A percentile compares a stretch with the other conserved stretches of the same genome.
Conservation (phyloP, 2,888 invertebrate genomes). For the Diarsia brunnea region DNA sequence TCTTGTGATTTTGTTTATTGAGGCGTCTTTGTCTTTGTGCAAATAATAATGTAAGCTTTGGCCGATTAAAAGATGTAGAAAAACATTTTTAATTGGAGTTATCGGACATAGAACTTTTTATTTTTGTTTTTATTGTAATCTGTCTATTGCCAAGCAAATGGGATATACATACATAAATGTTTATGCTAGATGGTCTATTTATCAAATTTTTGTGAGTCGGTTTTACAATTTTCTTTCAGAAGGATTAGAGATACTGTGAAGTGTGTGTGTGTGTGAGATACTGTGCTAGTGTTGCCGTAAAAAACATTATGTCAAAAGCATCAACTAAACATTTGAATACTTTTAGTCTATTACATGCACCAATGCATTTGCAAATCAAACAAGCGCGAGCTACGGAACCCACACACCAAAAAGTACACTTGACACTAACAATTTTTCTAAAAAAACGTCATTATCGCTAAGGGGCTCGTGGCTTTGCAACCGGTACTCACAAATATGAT, state of each 20-base stretch:
- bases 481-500: background rate
- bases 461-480: slow-evolving; percentile 32
- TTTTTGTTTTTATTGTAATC: background rate
- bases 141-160: background rate
- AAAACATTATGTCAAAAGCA: background rate
- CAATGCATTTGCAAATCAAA: background rate
- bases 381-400: slow-evolving; percentile 27
- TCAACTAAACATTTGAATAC: background rate
- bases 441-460: background rate
- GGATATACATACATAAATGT: no score
- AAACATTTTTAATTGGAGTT: slow-evolving; percentile 4
- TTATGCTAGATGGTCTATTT: background rate
- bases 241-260: no score
- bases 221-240: background rate
- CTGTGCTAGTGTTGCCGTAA: no score
- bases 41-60: background rate
- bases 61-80: background rate
- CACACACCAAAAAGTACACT: no score
- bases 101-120: slow-evolving; percentile 19
- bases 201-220: background rate
- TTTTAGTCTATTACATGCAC: background rate
- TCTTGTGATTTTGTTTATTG: background rate
- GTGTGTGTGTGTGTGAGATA: no score
- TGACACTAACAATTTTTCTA: background rate
- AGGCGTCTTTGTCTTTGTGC: slow-evolving; percentile 7